phyloP scores from a whole-genome alignment of 2,888 invertebrate genomes.

The Gymnocheta viridis region DNA sequence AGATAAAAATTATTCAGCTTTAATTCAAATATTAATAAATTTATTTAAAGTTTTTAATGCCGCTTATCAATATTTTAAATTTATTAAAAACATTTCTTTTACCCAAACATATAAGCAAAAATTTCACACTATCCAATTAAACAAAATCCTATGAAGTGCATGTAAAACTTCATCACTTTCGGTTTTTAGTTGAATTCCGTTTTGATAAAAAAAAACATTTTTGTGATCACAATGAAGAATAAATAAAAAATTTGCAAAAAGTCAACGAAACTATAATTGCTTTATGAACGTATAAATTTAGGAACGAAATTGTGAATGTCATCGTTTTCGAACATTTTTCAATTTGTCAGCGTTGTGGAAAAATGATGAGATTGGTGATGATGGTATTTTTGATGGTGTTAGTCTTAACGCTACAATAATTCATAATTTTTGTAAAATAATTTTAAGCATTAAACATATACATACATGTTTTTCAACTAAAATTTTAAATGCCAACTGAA shows the following conservation, averaged over 20 bases:
- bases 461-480: background rate
- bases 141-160: background rate
- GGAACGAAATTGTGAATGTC: conserved; percentile 33
- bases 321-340: conserved; percentile 22
- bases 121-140: background rate
- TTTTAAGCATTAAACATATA: background rate
- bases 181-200: background rate
- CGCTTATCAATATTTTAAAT: background rate
- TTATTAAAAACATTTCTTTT: background rate
- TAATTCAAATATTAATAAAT: background rate
- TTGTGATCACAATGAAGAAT: background rate
- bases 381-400: background rate
- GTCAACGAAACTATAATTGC: conserved; percentile 8
- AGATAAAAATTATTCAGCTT: too few species aligned
- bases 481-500: background rate
- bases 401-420: background rate
- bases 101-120: background rate
- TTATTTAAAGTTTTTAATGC: background rate
- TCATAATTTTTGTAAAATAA: conserved; percentile 32
- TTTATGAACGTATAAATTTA: conserved; percentile 7
- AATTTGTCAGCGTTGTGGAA: conserved; percentile 19
- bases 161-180: background rate
- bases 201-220: background rate
- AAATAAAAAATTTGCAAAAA: background rate
- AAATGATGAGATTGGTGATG: background rate